Base-by-base conservation (phyloP, 2,113 vertebrate species). In the Cebidichthys violaceus region DNA sequence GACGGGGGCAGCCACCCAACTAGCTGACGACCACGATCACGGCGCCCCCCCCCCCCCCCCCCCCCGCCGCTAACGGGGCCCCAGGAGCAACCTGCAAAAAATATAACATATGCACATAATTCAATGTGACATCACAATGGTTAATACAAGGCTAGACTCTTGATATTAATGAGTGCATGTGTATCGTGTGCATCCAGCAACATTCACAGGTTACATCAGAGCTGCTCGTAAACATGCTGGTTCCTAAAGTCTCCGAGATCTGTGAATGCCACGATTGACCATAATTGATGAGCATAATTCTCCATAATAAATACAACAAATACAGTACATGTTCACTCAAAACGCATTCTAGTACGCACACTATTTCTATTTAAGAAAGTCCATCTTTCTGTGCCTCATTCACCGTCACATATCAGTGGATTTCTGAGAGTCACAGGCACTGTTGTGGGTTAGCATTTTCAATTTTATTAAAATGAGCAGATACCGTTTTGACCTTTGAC, bases 401-500 rank as follows among this genome's bases (percentile, higher is more conserved):
- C 18, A 57, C 33, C 47, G 10, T 45, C 54, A 29, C 4, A 39
- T 35, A 72, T 54, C 22, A 29, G 4, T 35, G 64, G 41, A 9
- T 59, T 70, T 71, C 1, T 60, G 39, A 52, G 39, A 50, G 20
- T 47, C 43, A 14, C 35, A 50, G 37, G 15, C 20, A 14, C 35
- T 35, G 24, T 37, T 86, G 31, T 22, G 35, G 39, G 33, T 47
- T 35, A 17, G 37, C 61, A 62, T 62, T 7, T 75, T 29, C 60
- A 35, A 79, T 62, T 81, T 75, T 81, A 75, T 20, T 62, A 72
- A 75, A 87, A 81, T 61, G 68, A 59, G 37, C 57, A 74, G 76
- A 76, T 35, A 79, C 27, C n/a, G 3, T 43, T 79, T 64, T 64
- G 87, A 86, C 71, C 73, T 88, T 85, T 78, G 52, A 55, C 69